Evolutionary conservation across 2,888 invertebrate species (phyloP), one percentile per base, ranked within the genome.

Genomic region (Zaprionus bogoriensis): DNA sequence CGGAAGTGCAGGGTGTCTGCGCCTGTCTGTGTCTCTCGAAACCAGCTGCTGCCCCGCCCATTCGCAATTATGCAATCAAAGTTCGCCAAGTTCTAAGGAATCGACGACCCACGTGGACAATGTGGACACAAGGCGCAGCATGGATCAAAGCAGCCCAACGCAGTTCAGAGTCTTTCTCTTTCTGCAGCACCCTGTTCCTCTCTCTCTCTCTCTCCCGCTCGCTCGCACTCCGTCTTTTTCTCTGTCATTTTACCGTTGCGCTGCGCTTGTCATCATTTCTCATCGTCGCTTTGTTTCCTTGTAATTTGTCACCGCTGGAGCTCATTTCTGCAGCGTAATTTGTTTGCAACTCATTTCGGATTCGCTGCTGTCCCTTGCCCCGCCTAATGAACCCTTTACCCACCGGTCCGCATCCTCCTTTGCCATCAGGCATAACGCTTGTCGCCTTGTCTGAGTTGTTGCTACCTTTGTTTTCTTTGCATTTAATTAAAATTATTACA

Each of bases 221-320:
- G 7, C 39, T 25, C 30, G 46, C 41, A n/a, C 14, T 51, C 51
- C 44, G 25, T 64, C 36, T 54, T 47, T 23, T 44, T 46, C 48
- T 68, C 60, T 66, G 69, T 59, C 66, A 69, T 51, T 67, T 74
- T 85, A 70, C 74, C 79, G 68, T 71, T 78, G 63, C 42, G 54
- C 63, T 65, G 65, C 60, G 82, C 65, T 63, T 82, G 86, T 82
- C 83, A 74, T 83, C 86, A 82, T 82, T 83, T 76, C 86, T 82
- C 86, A 83, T 79, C 76, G 64, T 57, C 53, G 61, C 47, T 62
- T 72, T 77, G 79, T 74, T 82, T 67, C 69, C 71, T 78, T 76
- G 77, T 87, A 88, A 89, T 89, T 88, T 88, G 88, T 87, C 87
- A 76, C 82, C 62, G 84, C 81, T 83, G 86, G 83, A 85, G 81